phyloP scores from a whole-genome alignment of 1,140 invertebrate genomes.

The Yoshiicerus persimilis region DNA sequence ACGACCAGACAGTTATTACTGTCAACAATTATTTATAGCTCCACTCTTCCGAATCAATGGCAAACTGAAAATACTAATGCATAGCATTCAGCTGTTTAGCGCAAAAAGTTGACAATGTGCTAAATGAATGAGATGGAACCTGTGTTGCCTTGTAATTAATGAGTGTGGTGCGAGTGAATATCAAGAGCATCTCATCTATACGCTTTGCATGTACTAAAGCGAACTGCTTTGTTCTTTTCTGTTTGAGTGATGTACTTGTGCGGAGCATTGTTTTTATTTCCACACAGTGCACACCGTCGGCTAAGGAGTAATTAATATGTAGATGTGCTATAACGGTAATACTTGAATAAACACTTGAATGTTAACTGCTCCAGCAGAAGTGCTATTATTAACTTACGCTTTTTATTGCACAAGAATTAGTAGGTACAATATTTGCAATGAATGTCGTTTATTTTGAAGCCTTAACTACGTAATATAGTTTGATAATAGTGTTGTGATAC shows the following conservation, averaged over 20 bases:
- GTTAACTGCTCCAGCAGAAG: too few relatives aligned
- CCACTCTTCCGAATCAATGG: neutral
- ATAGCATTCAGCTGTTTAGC: neutral
- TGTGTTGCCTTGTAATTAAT: neutral
- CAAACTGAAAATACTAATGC: neutral
- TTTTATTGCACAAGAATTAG: too few relatives aligned
- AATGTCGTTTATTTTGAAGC: too few relatives aligned
- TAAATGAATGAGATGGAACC: conserved; percentile 1
- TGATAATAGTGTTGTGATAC: too few relatives aligned
- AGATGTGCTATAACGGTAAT: too few relatives aligned
- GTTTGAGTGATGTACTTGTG: neutral
- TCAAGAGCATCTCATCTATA: neutral
- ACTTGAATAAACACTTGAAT: too few relatives aligned
- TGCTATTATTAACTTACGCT: too few relatives aligned
- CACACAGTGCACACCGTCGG: neutral
- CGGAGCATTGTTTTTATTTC: neutral
- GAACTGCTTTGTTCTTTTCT: neutral
- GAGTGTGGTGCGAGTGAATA: neutral
- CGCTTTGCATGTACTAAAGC: neutral
- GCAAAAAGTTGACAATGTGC: conserved; percentile 3
- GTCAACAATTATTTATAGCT: neutral
- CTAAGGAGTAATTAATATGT: neutral
- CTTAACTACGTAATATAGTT: too few relatives aligned
- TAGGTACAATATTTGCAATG: too few relatives aligned
- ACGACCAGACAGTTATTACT: neutral